These are phyloP conservation scores for Syrrhaptes paradoxus DNA, from an alignment of 2,113 vertebrate species.

Conservation along the genomic window DNA sequence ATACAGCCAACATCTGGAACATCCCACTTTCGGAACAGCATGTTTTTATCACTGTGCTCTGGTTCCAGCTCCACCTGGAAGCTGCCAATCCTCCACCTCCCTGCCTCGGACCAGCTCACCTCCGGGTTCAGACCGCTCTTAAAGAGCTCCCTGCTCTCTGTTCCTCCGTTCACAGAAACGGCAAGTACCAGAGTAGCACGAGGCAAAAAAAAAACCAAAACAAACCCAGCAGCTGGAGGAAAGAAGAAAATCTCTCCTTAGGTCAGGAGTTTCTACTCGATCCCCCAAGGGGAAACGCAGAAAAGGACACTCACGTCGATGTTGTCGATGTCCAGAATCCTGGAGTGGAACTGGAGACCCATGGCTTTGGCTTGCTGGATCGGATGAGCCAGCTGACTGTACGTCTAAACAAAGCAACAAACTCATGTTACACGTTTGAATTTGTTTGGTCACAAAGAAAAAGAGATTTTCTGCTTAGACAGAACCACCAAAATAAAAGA, in stretches of 20 bases:
- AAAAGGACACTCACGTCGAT: conserved; percentile 86
- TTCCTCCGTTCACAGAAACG: not conserved
- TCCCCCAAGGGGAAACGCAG: not conserved
- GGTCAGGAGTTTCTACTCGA: fast-evolving
- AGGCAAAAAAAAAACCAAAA: not conserved
- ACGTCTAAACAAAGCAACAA: conserved; percentile 80
- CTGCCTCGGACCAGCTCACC: not conserved
- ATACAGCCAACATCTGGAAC: not conserved
- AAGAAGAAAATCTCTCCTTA: not conserved
- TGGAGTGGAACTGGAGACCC: conserved; percentile 92
- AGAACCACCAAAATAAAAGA: not conserved
- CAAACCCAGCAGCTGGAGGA: not conserved
- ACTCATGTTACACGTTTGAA: not conserved
- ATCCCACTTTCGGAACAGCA: not conserved
- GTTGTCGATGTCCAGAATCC: conserved; percentile 92
- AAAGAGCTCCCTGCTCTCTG: not conserved
- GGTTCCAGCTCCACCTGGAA: not conserved
- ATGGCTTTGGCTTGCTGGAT: conserved; percentile 91
- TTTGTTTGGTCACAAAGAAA: not conserved
- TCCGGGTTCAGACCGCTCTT: not conserved
- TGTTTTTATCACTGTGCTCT: not conserved
- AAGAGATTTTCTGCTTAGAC: not conserved
- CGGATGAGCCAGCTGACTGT: conserved; percentile 92
- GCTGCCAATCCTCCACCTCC: not conserved
- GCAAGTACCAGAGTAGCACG: not conserved